Base-by-base conservation (phyloP, 2,888 invertebrate species). In the Nemoura dubitans region DNA sequence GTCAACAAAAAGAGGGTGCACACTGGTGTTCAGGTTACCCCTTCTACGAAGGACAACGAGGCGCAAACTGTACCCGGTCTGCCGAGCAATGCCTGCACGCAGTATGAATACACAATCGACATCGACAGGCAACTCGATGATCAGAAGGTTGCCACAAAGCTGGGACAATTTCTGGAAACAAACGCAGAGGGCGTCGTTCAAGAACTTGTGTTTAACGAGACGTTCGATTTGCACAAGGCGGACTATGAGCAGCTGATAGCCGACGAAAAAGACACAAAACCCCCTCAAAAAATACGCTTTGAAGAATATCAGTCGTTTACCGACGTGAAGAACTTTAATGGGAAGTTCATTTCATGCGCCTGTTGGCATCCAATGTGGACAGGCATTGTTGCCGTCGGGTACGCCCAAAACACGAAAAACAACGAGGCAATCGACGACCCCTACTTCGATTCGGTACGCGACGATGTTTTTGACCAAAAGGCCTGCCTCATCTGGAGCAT, bases 401-500 rank as follows among this genome's bases (percentile, higher is more conserved):
- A 96, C 89, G 92, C 94, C 0, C 94, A 94, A 89, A 80, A 43
- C 16, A 25, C 30, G 0, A n/a, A 59, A n/a, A 43, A 86, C 27
- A 81, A 26, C 10, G 82, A 26, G 14, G 27, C 80, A 16, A 28
- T 36, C n/a, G 86, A 81, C 25, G 43, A 82, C 10, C 27, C 30
- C 5, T 26, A 78, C 7, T 27, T n/a, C 0, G 82, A 82, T 27
- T 5, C 25, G 29, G 82, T 59, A 86, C 88, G 85, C 0, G 90
- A 90, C 43, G 88, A 87, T 82, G 89, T 90, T 29, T 42, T 85
- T 86, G 94, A 94, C 2, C 78, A 7, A 16, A 90, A 93, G 0
- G 95, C 95, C 90, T 94, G 96, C 0, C 92, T 96, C 87, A 92
- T 96, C 88, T 96, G 96, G 96, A 95, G 95, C 88, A 95, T 96